These are phyloP conservation scores for Uloborus plumipes DNA, from an alignment of 2,888 invertebrate genomes.

Conservation along the genomic window DNA sequence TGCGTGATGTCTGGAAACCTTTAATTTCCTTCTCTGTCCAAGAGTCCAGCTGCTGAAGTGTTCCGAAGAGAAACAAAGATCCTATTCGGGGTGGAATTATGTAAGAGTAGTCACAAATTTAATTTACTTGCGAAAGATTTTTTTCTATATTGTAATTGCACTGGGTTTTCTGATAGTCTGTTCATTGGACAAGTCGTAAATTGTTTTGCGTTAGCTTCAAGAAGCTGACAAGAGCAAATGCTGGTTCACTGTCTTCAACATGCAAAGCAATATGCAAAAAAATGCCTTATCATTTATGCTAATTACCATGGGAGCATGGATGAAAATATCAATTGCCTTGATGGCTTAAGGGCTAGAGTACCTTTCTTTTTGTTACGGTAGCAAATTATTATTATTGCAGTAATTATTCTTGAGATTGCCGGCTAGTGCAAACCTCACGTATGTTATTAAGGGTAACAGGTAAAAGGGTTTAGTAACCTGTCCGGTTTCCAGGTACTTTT, in stretches of 20 bases:
- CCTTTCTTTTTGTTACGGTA: not conserved
- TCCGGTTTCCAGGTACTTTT: too few species aligned
- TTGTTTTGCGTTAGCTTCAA: too few species aligned
- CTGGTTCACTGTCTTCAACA: not conserved
- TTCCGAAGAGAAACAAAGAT: too few species aligned
- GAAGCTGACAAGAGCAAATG: too few species aligned
- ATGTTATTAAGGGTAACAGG: conserved; percentile 7
- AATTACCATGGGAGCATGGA: conserved; percentile 5
- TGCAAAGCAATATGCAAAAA: not conserved
- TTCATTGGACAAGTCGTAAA: not conserved
- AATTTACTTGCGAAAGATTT: conserved; percentile 26
- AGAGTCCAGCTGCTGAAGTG: too few species aligned
- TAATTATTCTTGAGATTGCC: not conserved
- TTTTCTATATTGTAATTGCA: too few species aligned
- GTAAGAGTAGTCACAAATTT: too few species aligned
- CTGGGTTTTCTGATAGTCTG: not conserved
- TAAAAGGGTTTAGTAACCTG: conserved; percentile 2
- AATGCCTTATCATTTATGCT: conserved; percentile 14
- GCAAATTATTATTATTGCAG: conserved; percentile 5
- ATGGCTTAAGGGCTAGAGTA: not conserved
- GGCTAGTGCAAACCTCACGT: not conserved
- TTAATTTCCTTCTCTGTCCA: too few species aligned
- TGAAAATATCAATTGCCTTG: not conserved
- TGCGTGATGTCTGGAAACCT: too few species aligned
- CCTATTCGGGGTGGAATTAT: too few species aligned